Evolutionary conservation across 2,888 invertebrate genomes (phyloP).

Genomic region (Neoscelio sp.): DNA sequence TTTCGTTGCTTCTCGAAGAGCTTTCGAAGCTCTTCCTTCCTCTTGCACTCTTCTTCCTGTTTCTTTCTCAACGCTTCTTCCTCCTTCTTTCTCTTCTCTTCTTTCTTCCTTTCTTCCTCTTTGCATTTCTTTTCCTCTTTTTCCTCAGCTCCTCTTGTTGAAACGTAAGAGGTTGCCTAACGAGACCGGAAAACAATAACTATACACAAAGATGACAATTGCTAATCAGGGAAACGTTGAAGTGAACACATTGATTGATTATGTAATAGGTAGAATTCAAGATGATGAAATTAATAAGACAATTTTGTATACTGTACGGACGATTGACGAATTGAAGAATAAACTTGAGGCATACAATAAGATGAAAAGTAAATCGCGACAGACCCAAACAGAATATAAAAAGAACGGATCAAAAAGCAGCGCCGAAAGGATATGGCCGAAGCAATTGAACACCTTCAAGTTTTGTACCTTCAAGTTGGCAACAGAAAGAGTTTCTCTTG

Average conservation of each 20-base stretch:
- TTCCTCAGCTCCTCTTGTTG: constrained; percentile 84
- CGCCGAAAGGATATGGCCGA: too few relatives aligned
- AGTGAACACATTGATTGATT: constrained; percentile 59
- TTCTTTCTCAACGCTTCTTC: constrained; percentile 81
- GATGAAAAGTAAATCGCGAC: too few relatives aligned
- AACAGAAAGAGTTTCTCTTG: too few relatives aligned
- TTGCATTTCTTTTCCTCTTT: constrained; percentile 84
- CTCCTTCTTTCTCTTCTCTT: constrained; percentile 83
- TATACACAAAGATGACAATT: constrained; percentile 64
- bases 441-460: too few relatives aligned
- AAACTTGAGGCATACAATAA: too few relatives aligned
- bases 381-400: too few relatives aligned
- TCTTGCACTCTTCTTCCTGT: constrained; percentile 83
- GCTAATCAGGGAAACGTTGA: constrained; percentile 60
- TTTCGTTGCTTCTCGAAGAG: constrained; percentile 78
- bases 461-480: too few relatives aligned
- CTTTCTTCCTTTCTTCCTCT: constrained; percentile 84
- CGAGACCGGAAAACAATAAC: constrained; percentile 61
- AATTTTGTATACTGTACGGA: too few relatives aligned
- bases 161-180: constrained; percentile 28
- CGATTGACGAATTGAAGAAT: too few relatives aligned
- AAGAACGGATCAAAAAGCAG: too few relatives aligned
- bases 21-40: constrained; percentile 80
- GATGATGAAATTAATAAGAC: constrained; percentile 59
- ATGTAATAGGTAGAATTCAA: constrained; percentile 62